Evolutionary conservation across 2,113 vertebrate genomes (phyloP).

Genomic region (Pampusana beccarii): DNA sequence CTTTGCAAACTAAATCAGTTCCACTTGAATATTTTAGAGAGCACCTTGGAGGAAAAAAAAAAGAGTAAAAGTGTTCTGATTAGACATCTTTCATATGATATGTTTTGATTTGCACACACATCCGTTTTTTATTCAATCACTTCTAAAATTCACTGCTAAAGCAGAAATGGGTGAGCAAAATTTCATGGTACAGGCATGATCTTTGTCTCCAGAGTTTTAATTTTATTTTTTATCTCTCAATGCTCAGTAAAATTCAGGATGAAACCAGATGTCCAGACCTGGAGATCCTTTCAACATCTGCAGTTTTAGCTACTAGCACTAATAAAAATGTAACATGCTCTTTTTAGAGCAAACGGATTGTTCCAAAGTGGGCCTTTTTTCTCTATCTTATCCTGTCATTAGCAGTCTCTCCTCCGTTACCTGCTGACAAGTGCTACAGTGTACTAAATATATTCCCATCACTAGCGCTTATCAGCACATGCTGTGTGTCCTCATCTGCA

Average conservation of each 20-base stretch:
- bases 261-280: not conserved
- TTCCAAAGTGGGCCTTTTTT: not conserved
- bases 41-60: not conserved
- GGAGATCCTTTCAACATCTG: not conserved
- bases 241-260: not conserved
- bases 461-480: not conserved
- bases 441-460: not conserved
- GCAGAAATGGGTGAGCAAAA: not conserved
- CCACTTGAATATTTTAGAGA: not conserved
- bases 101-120: not conserved
- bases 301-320: not conserved
- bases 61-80: not conserved
- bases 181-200: not conserved
- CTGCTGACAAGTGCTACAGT: not conserved
- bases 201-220: not conserved
- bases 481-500: not conserved
- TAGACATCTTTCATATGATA: not conserved
- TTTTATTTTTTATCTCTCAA: not conserved
- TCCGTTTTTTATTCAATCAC: not conserved
- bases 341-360: not conserved
- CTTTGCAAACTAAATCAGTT: not conserved
- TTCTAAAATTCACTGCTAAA: not conserved
- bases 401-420: not conserved
- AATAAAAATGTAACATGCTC: accelerated
- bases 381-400: not conserved